A percentile compares a stretch with the other conserved stretches of the same genome.
phyloP scores from a whole-genome alignment of 2,113 vertebrate species.

The Sakesphorus luctuosus region DNA sequence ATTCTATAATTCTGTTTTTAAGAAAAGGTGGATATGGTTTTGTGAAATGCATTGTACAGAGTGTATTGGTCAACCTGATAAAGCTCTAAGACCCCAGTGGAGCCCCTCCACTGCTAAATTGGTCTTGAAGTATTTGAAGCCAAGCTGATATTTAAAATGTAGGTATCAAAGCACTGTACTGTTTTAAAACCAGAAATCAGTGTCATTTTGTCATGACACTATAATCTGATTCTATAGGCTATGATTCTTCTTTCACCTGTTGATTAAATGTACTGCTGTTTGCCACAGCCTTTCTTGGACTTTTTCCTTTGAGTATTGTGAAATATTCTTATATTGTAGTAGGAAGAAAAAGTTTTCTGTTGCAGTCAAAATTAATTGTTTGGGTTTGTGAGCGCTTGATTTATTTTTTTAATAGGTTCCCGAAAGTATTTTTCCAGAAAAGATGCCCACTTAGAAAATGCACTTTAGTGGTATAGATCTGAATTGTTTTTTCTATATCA shows the following conservation, averaged over 20 bases:
- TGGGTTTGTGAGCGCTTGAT: not conserved
- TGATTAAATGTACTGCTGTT: not conserved
- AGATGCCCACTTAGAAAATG: not conserved
- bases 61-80: not conserved
- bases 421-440: not conserved
- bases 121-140: not conserved
- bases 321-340: not conserved
- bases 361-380: not conserved
- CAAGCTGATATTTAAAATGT: not conserved
- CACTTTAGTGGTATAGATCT: not conserved
- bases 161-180: not conserved
- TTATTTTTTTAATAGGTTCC: not conserved
- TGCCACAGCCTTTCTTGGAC: not conserved
- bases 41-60: not conserved
- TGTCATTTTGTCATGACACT: not conserved
- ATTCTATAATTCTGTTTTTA: not conserved
- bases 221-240: not conserved
- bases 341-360: not conserved
- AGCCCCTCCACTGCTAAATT: not conserved
- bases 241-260: not conserved
- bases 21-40: not conserved
- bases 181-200: not conserved
- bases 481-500: not conserved
- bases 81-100: not conserved
- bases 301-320: not conserved